phyloP scores from a whole-genome alignment of 2,113 vertebrate genomes.

The Neotragus pygmaeus region DNA sequence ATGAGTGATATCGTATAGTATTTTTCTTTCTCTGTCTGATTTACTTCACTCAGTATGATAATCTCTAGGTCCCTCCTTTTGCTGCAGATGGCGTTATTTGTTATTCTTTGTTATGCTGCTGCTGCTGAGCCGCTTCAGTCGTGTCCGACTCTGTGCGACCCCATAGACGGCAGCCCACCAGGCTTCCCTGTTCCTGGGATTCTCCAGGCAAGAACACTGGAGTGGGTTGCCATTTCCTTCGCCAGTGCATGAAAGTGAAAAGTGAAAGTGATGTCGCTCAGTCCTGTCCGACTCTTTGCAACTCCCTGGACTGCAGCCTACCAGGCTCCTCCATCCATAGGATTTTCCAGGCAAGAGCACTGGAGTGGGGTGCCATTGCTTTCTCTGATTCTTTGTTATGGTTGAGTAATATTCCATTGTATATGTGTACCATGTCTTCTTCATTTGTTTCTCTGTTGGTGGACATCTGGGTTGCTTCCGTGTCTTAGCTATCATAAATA shows the following conservation, averaged over 20 bases:
- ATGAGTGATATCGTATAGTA: neutral
- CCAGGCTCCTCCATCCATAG: too few relatives aligned
- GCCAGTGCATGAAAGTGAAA: too few relatives aligned
- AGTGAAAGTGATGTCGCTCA: too few relatives aligned
- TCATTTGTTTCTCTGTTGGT: neutral
- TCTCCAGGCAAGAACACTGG: too few relatives aligned
- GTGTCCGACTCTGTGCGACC: rapidly evolving
- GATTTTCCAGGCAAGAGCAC: too few relatives aligned
- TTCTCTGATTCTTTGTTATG: neutral
- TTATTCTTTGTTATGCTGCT: neutral
- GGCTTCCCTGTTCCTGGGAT: too few relatives aligned
- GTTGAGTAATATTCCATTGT: neutral
- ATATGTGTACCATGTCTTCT: neutral
- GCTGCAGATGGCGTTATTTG: neutral
- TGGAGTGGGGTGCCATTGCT: too few relatives aligned
- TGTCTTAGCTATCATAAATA: neutral
- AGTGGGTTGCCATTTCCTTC: too few relatives aligned
- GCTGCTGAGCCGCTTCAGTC: too few relatives aligned
- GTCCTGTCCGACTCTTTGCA: rapidly evolving
- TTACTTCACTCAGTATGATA: neutral
- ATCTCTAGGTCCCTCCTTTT: neutral
- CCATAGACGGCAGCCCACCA: too few relatives aligned
- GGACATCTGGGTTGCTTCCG: neutral
- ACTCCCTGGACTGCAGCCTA: too few relatives aligned
- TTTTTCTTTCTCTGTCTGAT: neutral